Percentiles rank a stretch among this genome's conserved stretches.
Conservation (phyloP, 2,888 invertebrate genomes). For the Lasioglossum figueresi region DNA sequence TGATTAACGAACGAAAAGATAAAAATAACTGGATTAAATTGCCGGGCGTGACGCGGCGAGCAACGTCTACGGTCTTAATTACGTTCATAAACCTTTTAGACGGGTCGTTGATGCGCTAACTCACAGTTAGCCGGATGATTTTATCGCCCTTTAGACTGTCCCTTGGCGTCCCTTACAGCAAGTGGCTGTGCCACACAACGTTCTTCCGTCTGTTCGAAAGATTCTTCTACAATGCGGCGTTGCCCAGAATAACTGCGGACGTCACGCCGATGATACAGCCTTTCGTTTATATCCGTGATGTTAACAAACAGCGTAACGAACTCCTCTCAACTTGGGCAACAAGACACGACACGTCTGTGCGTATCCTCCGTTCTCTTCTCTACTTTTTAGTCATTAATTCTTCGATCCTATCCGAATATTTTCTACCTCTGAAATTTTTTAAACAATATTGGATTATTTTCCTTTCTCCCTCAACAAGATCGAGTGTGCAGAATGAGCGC, state of each 20-base stretch:
- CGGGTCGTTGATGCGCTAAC: conserved; percentile 59
- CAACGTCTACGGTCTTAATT: conserved; percentile 79
- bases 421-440: too few relatives aligned
- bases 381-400: not conserved
- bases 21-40: conserved; percentile 73
- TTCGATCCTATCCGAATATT: not conserved
- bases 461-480: not conserved
- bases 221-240: conserved; percentile 35
- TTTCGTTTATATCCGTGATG: conserved; percentile 36
- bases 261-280: conserved; percentile 41
- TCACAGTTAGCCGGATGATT: conserved; percentile 48
- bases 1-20: conserved; percentile 48
- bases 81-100: conserved; percentile 72
- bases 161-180: conserved; percentile 19
- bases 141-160: conserved; percentile 48
- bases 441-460: not conserved
- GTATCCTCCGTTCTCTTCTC: not conserved
- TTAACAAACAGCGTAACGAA: conserved; percentile 20
- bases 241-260: conserved; percentile 52
- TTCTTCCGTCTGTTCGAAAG: conserved; percentile 39
- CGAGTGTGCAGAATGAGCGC: not conserved
- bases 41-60: conserved; percentile 70
- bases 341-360: not conserved
- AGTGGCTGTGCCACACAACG: not conserved
- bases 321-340: not conserved